Percentiles rank a stretch among this genome's conserved stretches.
These are phyloP conservation scores for Zonotrichia albicollis DNA, from an alignment of 2,797 vertebrate species.

Conservation along the genomic window DNA sequence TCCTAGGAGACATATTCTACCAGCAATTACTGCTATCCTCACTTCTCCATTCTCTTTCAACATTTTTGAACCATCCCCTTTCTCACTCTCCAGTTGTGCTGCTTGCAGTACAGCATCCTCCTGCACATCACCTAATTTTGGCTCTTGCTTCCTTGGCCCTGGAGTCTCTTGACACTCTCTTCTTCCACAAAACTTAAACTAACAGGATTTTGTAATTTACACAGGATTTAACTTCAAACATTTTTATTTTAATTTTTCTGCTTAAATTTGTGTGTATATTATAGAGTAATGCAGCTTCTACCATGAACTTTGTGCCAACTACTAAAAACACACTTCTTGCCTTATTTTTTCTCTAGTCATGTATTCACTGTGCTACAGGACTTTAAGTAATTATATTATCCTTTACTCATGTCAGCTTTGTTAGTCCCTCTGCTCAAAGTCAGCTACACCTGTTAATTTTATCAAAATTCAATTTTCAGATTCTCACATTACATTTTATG, in stretches of 20 bases:
- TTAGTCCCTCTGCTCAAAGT: not conserved
- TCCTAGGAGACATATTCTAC: not conserved
- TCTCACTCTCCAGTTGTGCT: not conserved
- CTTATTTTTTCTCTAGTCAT: not conserved
- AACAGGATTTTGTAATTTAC: not conserved
- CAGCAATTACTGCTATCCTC: not conserved
- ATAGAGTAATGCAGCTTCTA: not conserved
- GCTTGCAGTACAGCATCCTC: not conserved
- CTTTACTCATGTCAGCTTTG: not conserved
- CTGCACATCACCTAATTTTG: not conserved
- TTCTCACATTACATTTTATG: not conserved
- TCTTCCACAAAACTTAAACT: not conserved
- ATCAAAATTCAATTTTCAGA: not conserved
- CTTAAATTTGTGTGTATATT: not conserved
- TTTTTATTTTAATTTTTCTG: not conserved
- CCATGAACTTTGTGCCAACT: not conserved
- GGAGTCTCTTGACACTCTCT: not conserved
- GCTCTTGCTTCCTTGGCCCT: not conserved
- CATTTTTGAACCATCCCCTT: not conserved
- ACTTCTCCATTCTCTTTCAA: not conserved
- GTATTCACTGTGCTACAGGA: not conserved
- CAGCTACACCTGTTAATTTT: not conserved
- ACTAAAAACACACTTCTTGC: not conserved
- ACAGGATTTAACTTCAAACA: not conserved
- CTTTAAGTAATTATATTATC: not conserved